Conservation (phyloP, 1,140 invertebrate species). For the Diachasmimorpha longicaudata region DNA sequence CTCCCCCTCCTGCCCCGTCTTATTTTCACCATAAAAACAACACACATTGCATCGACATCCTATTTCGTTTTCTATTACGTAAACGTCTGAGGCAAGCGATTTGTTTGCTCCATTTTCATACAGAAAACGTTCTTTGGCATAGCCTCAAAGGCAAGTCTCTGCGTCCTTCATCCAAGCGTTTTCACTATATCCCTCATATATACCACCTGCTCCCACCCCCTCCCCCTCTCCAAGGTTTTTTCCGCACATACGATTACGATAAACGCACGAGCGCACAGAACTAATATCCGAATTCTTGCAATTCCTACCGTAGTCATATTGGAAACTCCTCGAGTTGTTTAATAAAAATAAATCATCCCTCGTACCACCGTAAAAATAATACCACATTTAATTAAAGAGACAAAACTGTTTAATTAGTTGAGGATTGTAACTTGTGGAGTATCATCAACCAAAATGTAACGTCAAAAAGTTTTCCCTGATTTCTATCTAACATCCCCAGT, state of each 20-base stretch:
- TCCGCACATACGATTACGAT: conserved; percentile 49
- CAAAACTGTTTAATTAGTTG: not conserved
- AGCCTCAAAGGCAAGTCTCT: conserved; percentile 45
- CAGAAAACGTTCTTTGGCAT: conserved; percentile 49
- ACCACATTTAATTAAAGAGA: not conserved
- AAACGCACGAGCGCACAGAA: conserved; percentile 35
- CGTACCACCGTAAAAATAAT: not conserved
- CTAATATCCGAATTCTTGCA: conserved; percentile 56
- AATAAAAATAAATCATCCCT: not conserved
- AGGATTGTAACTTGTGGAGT: not conserved
- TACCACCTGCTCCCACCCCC: conserved; percentile 7
- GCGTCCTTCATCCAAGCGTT: conserved; percentile 5
- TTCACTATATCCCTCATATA: conserved; percentile 10
- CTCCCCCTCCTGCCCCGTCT: not conserved
- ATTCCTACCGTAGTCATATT: conserved; percentile 48
- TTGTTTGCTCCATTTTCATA: conserved; percentile 56
- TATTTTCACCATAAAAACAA: conserved; percentile 31
- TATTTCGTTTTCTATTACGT: conserved; percentile 55
- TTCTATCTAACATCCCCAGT: conserved; percentile 8
- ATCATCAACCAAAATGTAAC: not conserved
- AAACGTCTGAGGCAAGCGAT: conserved; percentile 52
- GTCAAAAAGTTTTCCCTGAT: conserved; percentile 1
- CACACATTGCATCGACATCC: conserved; percentile 48
- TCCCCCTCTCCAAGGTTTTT: not conserved
- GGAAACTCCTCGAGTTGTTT: conserved; percentile 22